These are phyloP conservation scores for Trachelus tabidus DNA, from an alignment of 2,888 invertebrate species.

Conservation along the genomic window DNA sequence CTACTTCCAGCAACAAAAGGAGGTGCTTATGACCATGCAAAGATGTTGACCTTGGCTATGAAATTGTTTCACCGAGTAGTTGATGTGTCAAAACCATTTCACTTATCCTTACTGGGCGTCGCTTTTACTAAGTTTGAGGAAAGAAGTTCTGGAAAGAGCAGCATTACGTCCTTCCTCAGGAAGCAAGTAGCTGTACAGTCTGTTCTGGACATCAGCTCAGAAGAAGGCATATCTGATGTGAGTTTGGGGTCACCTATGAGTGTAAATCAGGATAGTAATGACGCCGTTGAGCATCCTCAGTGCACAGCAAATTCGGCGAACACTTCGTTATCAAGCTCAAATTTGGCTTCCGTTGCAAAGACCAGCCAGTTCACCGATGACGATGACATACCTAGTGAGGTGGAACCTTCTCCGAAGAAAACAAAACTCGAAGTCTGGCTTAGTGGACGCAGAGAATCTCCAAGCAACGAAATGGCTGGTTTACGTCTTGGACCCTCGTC, in stretches of 20 bases:
- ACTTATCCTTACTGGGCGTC: slow-evolving; percentile 82
- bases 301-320: slow-evolving; percentile 7
- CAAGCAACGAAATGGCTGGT: slow-evolving; percentile 61
- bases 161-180: slow-evolving; percentile 80
- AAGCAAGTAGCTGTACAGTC: slow-evolving; percentile 85
- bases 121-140: slow-evolving; percentile 86
- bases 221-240: slow-evolving; percentile 59
- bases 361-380: slow-evolving; percentile 44
- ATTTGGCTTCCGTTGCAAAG: background rate
- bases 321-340: background rate
- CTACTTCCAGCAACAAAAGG: slow-evolving; percentile 73
- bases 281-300: slow-evolving; percentile 42
- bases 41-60: slow-evolving; percentile 78
- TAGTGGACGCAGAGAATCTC: slow-evolving; percentile 66
- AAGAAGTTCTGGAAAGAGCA: slow-evolving; percentile 75
- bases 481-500: slow-evolving; percentile 56
- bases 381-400: slow-evolving; percentile 66
- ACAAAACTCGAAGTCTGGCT: slow-evolving; percentile 68
- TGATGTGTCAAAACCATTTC: slow-evolving; percentile 79
- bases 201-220: slow-evolving; percentile 66
- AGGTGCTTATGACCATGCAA: slow-evolving; percentile 70
- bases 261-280: slow-evolving; percentile 58
- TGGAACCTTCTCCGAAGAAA: slow-evolving; percentile 83
- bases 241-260: slow-evolving; percentile 65
- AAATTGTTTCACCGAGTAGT: slow-evolving; percentile 80